These are phyloP conservation scores for Ceyx cyanopectus DNA, from an alignment of 2,113 vertebrate species.

Conservation along the genomic window DNA sequence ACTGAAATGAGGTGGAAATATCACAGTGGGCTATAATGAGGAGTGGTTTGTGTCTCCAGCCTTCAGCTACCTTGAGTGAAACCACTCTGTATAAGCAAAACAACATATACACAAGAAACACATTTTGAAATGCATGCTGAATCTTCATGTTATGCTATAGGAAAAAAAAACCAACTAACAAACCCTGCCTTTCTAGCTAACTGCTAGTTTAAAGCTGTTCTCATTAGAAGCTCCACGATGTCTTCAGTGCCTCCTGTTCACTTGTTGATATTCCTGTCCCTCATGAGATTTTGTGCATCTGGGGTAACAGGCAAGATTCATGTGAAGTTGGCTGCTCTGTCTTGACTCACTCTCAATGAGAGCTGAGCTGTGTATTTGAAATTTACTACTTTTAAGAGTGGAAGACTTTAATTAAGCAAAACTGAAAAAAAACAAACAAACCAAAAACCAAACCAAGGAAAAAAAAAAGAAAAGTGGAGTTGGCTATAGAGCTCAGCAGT, in stretches of 20 bases:
- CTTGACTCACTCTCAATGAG: constrained; percentile 10
- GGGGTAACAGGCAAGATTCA: constrained; percentile 2
- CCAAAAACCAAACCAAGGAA: background rate
- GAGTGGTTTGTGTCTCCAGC: background rate
- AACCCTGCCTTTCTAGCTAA: background rate
- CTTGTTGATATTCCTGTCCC: constrained; percentile 24
- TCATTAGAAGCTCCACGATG: background rate
- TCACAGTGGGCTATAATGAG: background rate
- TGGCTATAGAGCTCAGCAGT: background rate
- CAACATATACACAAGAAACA: background rate
- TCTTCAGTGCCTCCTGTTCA: constrained; percentile 30
- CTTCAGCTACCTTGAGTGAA: background rate
- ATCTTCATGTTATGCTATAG: background rate
- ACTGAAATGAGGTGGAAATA: constrained; percentile 42
- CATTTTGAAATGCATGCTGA: background rate
- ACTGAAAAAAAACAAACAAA: background rate
- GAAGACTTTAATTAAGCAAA: background rate
- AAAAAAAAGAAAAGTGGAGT: background rate
- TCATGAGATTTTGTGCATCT: constrained; percentile 12
- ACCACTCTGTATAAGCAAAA: background rate
- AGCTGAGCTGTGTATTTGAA: background rate
- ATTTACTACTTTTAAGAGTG: constrained; percentile 2
- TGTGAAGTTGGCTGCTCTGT: background rate
- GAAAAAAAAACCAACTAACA: background rate
- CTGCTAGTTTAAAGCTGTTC: background rate